Evolutionary conservation across 2,797 vertebrate genomes (phyloP).

Genomic region (Pelodytes ibericus): DNA sequence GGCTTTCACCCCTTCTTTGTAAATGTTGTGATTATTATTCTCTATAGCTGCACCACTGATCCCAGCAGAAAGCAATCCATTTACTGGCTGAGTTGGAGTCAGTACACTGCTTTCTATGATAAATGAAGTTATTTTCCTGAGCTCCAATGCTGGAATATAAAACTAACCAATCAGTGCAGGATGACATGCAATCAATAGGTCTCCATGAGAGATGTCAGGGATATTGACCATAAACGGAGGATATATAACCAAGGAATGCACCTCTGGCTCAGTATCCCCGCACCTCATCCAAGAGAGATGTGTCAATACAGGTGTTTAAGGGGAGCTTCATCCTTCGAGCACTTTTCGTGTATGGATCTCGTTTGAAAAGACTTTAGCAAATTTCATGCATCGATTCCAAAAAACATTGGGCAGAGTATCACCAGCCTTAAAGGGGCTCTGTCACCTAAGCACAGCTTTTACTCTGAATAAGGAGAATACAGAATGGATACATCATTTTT

Average conservation of each 20-base stretch:
- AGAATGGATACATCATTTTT: too few species aligned
- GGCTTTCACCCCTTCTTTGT: neutral
- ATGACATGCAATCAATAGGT: slow-evolving; percentile 17
- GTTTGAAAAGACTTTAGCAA: neutral
- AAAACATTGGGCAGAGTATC: neutral
- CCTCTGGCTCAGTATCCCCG: neutral
- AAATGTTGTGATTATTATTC: neutral
- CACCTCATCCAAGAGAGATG: slow-evolving; percentile 1
- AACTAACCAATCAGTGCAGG: slow-evolving; percentile 27
- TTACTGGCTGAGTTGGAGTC: neutral
- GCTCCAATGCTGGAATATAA: slow-evolving; percentile 36
- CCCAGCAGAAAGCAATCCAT: neutral
- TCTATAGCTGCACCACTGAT: neutral
- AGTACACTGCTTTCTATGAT: too few species aligned
- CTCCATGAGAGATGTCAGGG: slow-evolving; percentile 28
- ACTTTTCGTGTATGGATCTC: neutral
- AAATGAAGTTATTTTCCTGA: slow-evolving; percentile 36
- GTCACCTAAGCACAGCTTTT: too few species aligned
- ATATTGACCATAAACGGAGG: slow-evolving; percentile 31
- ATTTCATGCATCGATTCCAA: slow-evolving; percentile 9
- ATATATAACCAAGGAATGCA: slow-evolving; percentile 26
- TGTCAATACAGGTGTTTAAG: slow-evolving; percentile 11
- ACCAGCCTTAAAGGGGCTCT: too few species aligned
- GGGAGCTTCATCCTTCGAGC: slow-evolving; percentile 29
- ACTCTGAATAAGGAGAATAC: too few species aligned